Percentiles rank a stretch among this genome's conserved stretches.
Evolutionary conservation across 2,113 vertebrate species (phyloP).

Genomic region (Tetraodon nigroviridis): DNA sequence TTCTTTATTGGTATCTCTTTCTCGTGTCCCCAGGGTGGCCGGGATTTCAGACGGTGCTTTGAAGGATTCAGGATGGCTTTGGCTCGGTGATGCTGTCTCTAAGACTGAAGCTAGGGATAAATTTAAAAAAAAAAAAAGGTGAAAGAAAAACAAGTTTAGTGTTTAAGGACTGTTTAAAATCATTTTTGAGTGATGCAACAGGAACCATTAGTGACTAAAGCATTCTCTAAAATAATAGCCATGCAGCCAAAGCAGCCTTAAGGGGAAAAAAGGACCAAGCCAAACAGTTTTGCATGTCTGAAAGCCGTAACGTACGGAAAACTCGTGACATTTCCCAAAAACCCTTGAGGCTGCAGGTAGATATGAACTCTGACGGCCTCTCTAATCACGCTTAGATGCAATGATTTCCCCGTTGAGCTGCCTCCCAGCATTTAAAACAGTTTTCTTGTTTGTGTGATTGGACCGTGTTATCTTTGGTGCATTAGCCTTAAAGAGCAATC

Average conservation of each 20-base stretch:
- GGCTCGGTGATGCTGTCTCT: constrained; percentile 11
- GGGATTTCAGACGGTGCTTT: constrained; percentile 21
- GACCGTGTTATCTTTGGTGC: constrained; percentile 37
- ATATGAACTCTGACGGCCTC: constrained; percentile 32
- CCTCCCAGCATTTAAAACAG: constrained; percentile 21
- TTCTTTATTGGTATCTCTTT: constrained; percentile 27
- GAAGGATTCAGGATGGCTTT: constrained; percentile 16
- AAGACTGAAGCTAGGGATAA: constrained; percentile 24
- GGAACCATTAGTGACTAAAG: too few relatives aligned
- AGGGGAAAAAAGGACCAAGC: too few relatives aligned
- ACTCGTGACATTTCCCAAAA: constrained; percentile 15
- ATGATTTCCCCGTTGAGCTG: constrained; percentile 36
- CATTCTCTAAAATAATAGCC: neutral
- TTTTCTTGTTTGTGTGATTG: constrained; percentile 22
- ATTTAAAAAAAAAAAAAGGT: neutral
- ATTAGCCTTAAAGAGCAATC: constrained; percentile 25
- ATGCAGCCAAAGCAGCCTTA: neutral
- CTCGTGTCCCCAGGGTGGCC: constrained; percentile 15
- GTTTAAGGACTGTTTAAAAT: too few relatives aligned
- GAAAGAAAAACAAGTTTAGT: neutral
- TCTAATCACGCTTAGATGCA: constrained; percentile 38
- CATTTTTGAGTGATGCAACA: too few relatives aligned
- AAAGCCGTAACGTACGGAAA: neutral
- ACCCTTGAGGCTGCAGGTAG: constrained; percentile 18
- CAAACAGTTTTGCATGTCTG: too few relatives aligned